phyloP scores from a whole-genome alignment of 2,888 invertebrate species.

The Diaphora mendica region DNA sequence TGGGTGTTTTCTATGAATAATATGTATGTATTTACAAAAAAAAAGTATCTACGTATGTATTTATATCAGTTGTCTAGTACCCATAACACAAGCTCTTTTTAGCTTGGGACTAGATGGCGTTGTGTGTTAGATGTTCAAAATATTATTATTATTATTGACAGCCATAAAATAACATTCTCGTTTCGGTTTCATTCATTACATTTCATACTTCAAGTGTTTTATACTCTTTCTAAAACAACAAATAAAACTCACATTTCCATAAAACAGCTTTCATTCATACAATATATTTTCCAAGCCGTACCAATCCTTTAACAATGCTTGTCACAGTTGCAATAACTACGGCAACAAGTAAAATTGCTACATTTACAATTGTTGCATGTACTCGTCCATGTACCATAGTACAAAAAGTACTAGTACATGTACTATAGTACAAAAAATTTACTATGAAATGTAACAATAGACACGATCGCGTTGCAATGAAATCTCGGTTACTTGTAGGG shows the following conservation, averaged over 20 bases:
- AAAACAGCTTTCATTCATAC: background rate
- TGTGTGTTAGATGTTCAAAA: too few species aligned
- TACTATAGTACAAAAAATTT: conserved; percentile 12
- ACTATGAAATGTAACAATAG: conserved; percentile 20
- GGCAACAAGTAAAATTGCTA: background rate
- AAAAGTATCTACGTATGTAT: too few species aligned
- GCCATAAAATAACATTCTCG: background rate
- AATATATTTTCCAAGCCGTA: background rate
- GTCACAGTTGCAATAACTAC: background rate
- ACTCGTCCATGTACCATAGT: background rate
- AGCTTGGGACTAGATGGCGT: too few species aligned
- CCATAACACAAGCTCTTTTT: too few species aligned
- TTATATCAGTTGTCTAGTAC: too few species aligned
- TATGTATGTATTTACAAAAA: too few species aligned
- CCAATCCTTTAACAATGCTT: background rate
- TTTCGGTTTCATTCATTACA: background rate
- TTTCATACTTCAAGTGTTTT: background rate
- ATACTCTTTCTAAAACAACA: background rate
- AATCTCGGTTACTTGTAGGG: conserved; percentile 20
- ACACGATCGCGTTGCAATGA: conserved; percentile 22
- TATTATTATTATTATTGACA: too few species aligned
- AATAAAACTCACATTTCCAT: background rate
- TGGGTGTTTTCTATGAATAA: too few species aligned
- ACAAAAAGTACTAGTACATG: conserved; percentile 8
- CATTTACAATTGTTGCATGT: conserved; percentile 11